Conservation (phyloP, 2,113 vertebrate species). For the Callorhinus ursinus region DNA sequence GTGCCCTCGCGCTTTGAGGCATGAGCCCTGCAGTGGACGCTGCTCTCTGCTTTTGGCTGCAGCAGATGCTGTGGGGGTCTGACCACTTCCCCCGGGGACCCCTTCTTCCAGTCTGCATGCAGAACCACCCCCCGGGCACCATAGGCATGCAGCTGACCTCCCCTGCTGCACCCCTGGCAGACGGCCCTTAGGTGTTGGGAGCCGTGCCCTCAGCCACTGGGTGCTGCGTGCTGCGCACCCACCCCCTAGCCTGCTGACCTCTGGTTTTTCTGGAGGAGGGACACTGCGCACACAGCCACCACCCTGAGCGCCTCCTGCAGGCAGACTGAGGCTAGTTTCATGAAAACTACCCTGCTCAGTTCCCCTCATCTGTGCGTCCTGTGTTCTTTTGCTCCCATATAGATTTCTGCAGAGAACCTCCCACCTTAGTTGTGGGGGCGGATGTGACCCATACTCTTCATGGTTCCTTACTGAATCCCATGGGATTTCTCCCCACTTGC, state of each 20-base stretch:
- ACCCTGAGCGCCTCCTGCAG: background rate
- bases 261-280: background rate
- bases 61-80: background rate
- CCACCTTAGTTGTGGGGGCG: fast-evolving
- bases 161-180: background rate
- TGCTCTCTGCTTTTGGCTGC: too few species aligned
- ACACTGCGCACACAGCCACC: fast-evolving
- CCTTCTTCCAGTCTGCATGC: background rate
- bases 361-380: too few species aligned
- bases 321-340: background rate
- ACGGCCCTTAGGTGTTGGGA: background rate
- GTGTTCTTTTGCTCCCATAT: fast-evolving
- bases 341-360: fast-evolving
- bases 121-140: background rate
- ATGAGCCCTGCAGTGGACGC: too few species aligned
- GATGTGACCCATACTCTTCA: fast-evolving
- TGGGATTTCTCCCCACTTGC: background rate
- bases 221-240: background rate
- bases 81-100: background rate
- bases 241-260: background rate
- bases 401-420: fast-evolving
- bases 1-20: fast-evolving
- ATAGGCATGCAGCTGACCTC: fast-evolving
- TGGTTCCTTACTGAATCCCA: background rate
- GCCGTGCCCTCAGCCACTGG: too few species aligned